phyloP scores from a whole-genome alignment of 1,140 invertebrate genomes.

The Aplysia californica region DNA sequence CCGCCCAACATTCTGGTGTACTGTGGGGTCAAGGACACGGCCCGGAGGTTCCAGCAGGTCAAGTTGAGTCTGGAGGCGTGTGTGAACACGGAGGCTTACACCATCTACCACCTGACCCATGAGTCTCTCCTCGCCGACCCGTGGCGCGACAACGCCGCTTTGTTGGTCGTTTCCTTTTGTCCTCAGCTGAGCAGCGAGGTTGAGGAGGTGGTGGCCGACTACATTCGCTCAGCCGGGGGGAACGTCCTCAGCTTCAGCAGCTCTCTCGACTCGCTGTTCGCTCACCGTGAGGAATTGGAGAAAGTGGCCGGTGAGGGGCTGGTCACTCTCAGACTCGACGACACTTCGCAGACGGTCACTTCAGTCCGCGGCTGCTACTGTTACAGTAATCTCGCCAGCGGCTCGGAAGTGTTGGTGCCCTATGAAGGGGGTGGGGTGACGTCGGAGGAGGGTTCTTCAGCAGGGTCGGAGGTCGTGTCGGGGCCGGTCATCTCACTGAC shows the following conservation, averaged over 20 bases:
- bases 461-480: neutral
- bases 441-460: no score
- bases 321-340: neutral
- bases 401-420: neutral
- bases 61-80: slow-evolving; percentile 76
- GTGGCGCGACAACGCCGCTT: slow-evolving; percentile 79
- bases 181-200: slow-evolving; percentile 77
- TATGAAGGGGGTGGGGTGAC: neutral
- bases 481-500: neutral
- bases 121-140: slow-evolving; percentile 73
- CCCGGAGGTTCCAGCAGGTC: slow-evolving; percentile 78
- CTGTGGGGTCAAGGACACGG: slow-evolving; percentile 75
- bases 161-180: slow-evolving; percentile 78
- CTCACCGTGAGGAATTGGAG: neutral
- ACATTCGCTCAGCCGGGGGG: slow-evolving; percentile 47
- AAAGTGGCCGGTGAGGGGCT: slow-evolving; percentile 26
- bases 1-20: slow-evolving; percentile 87
- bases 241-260: slow-evolving; percentile 9
- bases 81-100: slow-evolving; percentile 81
- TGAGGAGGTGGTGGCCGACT: slow-evolving; percentile 77
- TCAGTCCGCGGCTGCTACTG: neutral
- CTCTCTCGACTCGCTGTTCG: slow-evolving; percentile 4
- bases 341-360: neutral
- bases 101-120: slow-evolving; percentile 77
- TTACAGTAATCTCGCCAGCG: neutral